Conservation (phyloP, 2,797 vertebrate genomes). For the Squalus acanthias region DNA sequence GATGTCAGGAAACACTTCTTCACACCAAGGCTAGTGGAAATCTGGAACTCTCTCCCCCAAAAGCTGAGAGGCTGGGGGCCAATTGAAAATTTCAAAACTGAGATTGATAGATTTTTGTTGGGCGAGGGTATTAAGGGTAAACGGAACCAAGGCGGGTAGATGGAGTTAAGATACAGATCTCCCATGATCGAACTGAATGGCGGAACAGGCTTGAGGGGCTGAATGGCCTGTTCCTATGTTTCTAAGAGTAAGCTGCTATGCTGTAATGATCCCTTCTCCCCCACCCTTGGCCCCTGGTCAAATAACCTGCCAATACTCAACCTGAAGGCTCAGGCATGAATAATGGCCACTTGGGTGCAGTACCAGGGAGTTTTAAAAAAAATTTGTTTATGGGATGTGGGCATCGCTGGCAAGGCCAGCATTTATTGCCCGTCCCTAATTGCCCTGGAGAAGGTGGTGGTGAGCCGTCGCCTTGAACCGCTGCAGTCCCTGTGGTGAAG, state of each 20-base stretch:
- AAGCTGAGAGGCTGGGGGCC: too few species aligned
- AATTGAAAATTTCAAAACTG: background rate
- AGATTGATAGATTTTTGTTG: background rate
- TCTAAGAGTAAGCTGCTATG: background rate
- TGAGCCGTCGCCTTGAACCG: too few species aligned
- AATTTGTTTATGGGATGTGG: too few species aligned
- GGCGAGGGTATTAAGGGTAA: background rate
- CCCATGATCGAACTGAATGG: background rate
- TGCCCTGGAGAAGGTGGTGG: too few species aligned
- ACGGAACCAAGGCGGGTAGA: background rate
- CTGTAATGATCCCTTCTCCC: background rate
- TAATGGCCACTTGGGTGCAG: background rate
- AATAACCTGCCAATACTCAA: background rate
- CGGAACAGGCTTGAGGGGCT: background rate
- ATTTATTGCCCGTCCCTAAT: too few species aligned
- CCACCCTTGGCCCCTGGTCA: background rate
- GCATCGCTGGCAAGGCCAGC: too few species aligned
- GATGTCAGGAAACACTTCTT: background rate
- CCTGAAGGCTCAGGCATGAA: background rate
- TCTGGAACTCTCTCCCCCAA: background rate
- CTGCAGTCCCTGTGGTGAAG: too few species aligned
- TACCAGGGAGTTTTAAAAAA: background rate
- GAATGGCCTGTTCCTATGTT: background rate
- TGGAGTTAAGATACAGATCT: background rate
- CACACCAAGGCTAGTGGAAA: background rate